Base-by-base conservation (phyloP, 2,113 vertebrate species). In the Brachionichthys hirsutus region DNA sequence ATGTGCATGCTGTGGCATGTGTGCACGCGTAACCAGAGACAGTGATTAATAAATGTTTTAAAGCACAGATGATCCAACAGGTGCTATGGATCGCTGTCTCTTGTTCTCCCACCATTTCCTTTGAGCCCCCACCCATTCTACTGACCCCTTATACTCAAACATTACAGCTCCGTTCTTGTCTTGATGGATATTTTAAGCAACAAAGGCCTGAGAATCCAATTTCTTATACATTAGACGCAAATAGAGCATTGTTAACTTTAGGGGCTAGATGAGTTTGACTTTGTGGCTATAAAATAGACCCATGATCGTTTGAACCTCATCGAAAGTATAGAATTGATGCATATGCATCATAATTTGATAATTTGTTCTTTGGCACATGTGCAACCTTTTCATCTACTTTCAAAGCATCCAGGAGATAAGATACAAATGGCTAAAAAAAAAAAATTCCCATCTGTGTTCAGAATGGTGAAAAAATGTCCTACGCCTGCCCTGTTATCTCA, bases 11-110 rank as follows among this genome's bases (percentile, higher is more conserved):
- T 65, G 59, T 57, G 55, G 51, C 56, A 15, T 72, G 68, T 62
- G 70, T 53, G 19, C 55, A 61, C 47, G 56, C 38, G 87, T 82
- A 92, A 92, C 85, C 47, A 72, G 87, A 92, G 87, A 87, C 67
- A 65, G 80, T 81, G 83, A 86, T 89, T 91, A 87, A 89, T 91
- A 87, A 89, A 86, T 34, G 74, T 81, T 87, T 87, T 74, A 58
- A 78, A 81, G 79, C 87, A 83, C 79, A 88, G 86, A 89, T 86
- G 81, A 89, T 86, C 84, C 77, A 76, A 92, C 92, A 92, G 92
- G 89, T 91, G 89, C 79, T 75, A 54, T 74, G 48, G 73, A 62
- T 77, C 55, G 42, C 74, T 68, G 57, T 2, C 56, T 60, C 44
- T 43, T 18, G 54, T 36, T 49, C 46, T 51, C 19, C 55, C 30